phyloP scores from a whole-genome alignment of 2,888 invertebrate genomes.

The Ophion ellenae region DNA sequence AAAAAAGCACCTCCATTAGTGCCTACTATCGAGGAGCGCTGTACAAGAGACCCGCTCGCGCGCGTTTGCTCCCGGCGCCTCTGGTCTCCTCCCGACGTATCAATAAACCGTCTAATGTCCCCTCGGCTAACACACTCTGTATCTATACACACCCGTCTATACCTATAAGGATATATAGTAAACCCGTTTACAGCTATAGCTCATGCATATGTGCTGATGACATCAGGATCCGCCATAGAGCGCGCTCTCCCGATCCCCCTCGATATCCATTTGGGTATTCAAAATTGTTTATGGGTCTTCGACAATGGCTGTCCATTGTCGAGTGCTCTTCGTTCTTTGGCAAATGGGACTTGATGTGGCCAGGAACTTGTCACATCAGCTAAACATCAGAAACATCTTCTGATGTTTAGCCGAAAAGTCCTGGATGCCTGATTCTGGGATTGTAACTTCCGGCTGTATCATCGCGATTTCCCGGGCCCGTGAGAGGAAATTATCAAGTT shows the following conservation, averaged over 20 bases:
- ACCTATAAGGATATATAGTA: neutral
- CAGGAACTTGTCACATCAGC: neutral
- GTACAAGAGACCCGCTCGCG: slow-evolving; percentile 55
- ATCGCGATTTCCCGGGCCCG: neutral
- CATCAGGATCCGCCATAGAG: slow-evolving; percentile 40
- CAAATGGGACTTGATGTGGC: neutral
- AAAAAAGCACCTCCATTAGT: slow-evolving; percentile 74
- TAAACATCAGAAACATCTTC: neutral
- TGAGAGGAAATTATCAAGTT: neutral
- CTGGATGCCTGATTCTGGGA: neutral
- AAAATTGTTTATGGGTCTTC: slow-evolving; percentile 31
- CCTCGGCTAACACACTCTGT: slow-evolving; percentile 31
- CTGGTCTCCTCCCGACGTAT: slow-evolving; percentile 72
- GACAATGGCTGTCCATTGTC: slow-evolving; percentile 26
- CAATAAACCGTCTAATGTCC: slow-evolving; percentile 74
- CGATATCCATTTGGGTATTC: slow-evolving; percentile 27
- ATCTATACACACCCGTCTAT: slow-evolving; percentile 19
- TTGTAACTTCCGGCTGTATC: neutral
- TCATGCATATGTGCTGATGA: slow-evolving; percentile 40
- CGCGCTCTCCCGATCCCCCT: slow-evolving; percentile 15
- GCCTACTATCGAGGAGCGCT: slow-evolving; percentile 65
- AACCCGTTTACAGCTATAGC: slow-evolving; percentile 27
- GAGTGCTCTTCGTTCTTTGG: slow-evolving; percentile 10
- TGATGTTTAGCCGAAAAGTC: neutral
- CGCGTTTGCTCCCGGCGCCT: slow-evolving; percentile 66